Conservation (phyloP, 2,888 invertebrate genomes). For the Nomada lathburiana region DNA sequence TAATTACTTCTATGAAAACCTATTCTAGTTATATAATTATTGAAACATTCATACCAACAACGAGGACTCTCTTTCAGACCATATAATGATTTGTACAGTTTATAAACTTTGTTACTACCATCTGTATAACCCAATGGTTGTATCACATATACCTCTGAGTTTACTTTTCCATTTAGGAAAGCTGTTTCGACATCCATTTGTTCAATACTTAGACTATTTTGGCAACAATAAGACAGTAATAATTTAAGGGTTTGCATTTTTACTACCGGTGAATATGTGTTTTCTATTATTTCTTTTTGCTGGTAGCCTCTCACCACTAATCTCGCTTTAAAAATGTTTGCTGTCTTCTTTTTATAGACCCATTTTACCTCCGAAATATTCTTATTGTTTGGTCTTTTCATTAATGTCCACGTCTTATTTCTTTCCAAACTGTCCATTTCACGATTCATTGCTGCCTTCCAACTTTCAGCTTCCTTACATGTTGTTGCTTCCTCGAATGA, state of each 20-base stretch:
- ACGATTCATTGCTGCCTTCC: conserved; percentile 51
- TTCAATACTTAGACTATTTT: conserved; percentile 44
- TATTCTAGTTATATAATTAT: conserved; percentile 17
- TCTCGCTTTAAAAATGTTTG: conserved; percentile 51
- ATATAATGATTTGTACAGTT: conserved; percentile 37
- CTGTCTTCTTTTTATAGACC: conserved; percentile 47
- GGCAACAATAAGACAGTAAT: too few relatives aligned
- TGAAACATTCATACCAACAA: conserved; percentile 42
- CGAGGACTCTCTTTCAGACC: conserved; percentile 40
- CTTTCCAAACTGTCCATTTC: conserved; percentile 55
- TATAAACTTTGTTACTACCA: conserved; percentile 18
- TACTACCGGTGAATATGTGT: conserved; percentile 58
- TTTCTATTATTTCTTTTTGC: conserved; percentile 50
- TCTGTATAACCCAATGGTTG: conserved; percentile 30
- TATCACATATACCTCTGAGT: conserved; percentile 39
- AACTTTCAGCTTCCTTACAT: conserved; percentile 28
- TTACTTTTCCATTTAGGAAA: conserved; percentile 33
- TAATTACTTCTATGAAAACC: conserved; percentile 16
- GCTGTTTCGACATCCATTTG: conserved; percentile 63
- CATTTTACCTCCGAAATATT: conserved; percentile 56
- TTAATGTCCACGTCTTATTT: conserved; percentile 59
- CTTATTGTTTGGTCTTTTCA: conserved; percentile 45
- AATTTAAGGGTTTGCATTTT: conserved; percentile 56
- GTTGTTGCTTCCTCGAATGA: conserved; percentile 30
- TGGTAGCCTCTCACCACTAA: conserved; percentile 60